These are phyloP conservation scores for Alfaro cultratus DNA, from an alignment of 2,797 vertebrate species.

Conservation along the genomic window DNA sequence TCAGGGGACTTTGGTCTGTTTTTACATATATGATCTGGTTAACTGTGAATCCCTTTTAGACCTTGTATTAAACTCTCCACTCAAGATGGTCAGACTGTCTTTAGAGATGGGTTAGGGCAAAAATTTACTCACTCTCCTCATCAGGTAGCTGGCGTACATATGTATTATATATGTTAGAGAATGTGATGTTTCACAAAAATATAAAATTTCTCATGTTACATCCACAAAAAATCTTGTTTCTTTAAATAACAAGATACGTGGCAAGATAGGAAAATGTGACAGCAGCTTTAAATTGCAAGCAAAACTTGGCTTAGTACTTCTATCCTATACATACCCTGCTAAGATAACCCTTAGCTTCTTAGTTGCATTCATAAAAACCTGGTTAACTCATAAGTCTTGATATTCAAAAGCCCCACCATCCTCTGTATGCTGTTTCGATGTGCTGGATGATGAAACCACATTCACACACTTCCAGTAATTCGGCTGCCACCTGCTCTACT, in stretches of 20 bases:
- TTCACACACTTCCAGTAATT: constrained; percentile 40
- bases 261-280: background rate
- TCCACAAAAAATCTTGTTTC: background rate
- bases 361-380: background rate
- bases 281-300: background rate
- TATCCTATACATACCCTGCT: background rate
- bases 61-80: background rate
- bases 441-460: constrained; percentile 45
- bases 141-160: background rate
- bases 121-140: background rate
- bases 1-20: background rate
- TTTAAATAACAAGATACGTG: background rate
- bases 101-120: background rate
- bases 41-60: background rate
- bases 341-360: background rate
- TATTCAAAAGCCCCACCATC: constrained; percentile 24
- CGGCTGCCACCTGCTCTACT: constrained; percentile 51
- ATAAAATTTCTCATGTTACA: background rate
- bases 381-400: constrained; percentile 6
- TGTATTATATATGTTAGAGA: background rate
- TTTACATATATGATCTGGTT: background rate
- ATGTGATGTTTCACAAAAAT: background rate
- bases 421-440: constrained; percentile 30
- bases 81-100: background rate
- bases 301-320: background rate